These are phyloP conservation scores for Laupala kohalensis DNA, from an alignment of 1,140 invertebrate genomes.

Conservation along the genomic window DNA sequence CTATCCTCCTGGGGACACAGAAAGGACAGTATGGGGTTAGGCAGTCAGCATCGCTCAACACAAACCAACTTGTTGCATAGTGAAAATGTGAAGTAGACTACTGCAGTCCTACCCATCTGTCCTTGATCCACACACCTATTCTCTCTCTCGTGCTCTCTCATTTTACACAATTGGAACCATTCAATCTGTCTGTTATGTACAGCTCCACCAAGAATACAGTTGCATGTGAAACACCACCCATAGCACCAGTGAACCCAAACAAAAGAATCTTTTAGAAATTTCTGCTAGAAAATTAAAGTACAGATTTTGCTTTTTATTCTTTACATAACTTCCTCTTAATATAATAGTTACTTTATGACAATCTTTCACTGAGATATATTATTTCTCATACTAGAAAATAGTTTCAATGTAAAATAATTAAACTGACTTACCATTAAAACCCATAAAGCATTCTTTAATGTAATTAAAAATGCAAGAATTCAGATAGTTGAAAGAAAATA, in stretches of 20 bases:
- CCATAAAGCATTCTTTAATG: too few relatives aligned
- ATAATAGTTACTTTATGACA: too few relatives aligned
- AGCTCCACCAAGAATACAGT: background rate
- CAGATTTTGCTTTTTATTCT: too few relatives aligned
- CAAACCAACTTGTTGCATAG: background rate
- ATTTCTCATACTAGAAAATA: too few relatives aligned
- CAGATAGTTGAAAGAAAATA: background rate
- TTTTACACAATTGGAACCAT: too few relatives aligned
- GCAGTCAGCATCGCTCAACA: background rate
- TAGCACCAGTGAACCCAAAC: background rate
- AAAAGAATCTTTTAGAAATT: background rate
- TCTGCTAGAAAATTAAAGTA: too few relatives aligned
- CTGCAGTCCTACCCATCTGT: background rate
- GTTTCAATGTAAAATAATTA: too few relatives aligned
- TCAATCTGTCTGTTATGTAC: background rate
- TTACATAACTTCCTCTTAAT: too few relatives aligned
- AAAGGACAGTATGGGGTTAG: slow-evolving; percentile 8
- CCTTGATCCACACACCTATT: background rate
- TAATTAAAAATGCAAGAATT: background rate
- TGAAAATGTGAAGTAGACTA: background rate
- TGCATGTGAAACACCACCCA: too few relatives aligned
- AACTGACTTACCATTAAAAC: too few relatives aligned
- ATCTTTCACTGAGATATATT: too few relatives aligned
- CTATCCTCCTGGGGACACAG: slow-evolving; percentile 48
- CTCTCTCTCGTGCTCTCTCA: background rate